These are phyloP conservation scores for Ciconia maguari DNA, from an alignment of 2,113 vertebrate genomes.

Conservation along the genomic window DNA sequence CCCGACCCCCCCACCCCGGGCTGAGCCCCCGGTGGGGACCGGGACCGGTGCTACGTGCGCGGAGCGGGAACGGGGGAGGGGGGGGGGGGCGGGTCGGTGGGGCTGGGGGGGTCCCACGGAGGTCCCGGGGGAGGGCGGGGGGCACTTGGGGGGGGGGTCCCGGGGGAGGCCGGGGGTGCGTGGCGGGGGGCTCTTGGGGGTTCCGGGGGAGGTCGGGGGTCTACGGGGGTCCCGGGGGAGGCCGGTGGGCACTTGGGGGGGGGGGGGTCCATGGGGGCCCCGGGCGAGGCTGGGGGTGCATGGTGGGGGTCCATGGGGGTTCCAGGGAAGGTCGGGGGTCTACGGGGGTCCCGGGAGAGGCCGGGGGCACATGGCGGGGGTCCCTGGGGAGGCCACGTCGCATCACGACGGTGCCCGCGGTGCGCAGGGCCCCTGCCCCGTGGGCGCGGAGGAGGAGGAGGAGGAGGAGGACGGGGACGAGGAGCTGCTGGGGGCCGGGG, in stretches of 20 bases:
- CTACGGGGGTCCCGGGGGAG: too few relatives aligned
- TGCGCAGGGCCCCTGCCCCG: background rate
- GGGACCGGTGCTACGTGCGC: too few relatives aligned
- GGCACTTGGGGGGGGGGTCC: too few relatives aligned
- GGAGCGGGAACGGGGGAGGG: background rate
- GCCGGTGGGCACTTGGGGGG: too few relatives aligned
- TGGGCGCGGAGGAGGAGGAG: background rate
- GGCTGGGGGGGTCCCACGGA: background rate
- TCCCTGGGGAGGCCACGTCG: too few relatives aligned
- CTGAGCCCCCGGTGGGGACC: background rate
- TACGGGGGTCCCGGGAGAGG: too few relatives aligned
- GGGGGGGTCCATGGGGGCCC: too few relatives aligned
- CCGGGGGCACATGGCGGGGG: background rate
- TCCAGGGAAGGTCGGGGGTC: too few relatives aligned
- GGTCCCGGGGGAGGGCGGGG: too few relatives aligned
- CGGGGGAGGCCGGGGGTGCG: too few relatives aligned
- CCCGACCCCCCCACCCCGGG: background rate
- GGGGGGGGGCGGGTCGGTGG: background rate
- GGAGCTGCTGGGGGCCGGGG: conserved; percentile 70
- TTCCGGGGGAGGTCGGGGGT: too few relatives aligned
- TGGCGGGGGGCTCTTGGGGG: background rate
- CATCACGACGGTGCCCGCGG: background rate
- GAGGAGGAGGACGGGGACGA: conserved; percentile 35
- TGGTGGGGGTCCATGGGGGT: too few relatives aligned
- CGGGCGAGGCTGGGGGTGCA: background rate